A percentile compares a stretch with the other conserved stretches of the same genome.
These are phyloP conservation scores for Pelosia muscerda DNA, from an alignment of 2,888 invertebrate genomes.

Conservation along the genomic window DNA sequence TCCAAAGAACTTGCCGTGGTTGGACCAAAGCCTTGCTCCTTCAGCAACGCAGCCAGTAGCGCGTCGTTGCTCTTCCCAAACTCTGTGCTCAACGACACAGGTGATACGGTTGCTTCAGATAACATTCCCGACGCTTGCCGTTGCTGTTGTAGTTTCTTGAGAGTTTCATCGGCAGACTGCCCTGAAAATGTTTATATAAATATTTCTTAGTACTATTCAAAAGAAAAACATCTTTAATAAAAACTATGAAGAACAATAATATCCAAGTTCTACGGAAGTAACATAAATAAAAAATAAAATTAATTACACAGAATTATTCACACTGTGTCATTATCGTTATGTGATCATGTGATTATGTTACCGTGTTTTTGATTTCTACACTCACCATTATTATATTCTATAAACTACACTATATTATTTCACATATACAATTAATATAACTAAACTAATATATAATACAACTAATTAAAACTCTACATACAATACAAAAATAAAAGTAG, in stretches of 20 bases:
- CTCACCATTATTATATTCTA: no score
- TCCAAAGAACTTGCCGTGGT: slow-evolving; percentile 89
- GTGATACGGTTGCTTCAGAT: slow-evolving; percentile 77
- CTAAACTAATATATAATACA: no score
- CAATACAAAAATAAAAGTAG: no score
- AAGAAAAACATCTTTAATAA: not conserved
- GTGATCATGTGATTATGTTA: no score
- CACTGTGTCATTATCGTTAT: no score
- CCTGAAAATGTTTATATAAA: slow-evolving; percentile 61
- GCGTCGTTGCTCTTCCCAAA: slow-evolving; percentile 90
- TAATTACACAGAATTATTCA: not conserved
- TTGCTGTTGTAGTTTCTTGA: slow-evolving; percentile 74
- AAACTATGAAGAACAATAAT: slow-evolving; percentile 3
- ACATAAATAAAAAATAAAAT: not conserved
- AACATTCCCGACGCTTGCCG: slow-evolving; percentile 73
- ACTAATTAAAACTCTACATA: no score
- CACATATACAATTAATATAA: no score
- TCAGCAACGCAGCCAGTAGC: slow-evolving; percentile 89
- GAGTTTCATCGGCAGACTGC: slow-evolving; percentile 79
- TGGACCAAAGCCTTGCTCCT: slow-evolving; percentile 91
- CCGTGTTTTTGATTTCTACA: no score
- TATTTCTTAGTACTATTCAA: not conserved
- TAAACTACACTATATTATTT: no score
- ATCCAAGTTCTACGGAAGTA: not conserved
- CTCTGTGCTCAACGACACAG: slow-evolving; percentile 81